Conservation (phyloP, 2,113 vertebrate genomes). For the Plecotus auritus region DNA sequence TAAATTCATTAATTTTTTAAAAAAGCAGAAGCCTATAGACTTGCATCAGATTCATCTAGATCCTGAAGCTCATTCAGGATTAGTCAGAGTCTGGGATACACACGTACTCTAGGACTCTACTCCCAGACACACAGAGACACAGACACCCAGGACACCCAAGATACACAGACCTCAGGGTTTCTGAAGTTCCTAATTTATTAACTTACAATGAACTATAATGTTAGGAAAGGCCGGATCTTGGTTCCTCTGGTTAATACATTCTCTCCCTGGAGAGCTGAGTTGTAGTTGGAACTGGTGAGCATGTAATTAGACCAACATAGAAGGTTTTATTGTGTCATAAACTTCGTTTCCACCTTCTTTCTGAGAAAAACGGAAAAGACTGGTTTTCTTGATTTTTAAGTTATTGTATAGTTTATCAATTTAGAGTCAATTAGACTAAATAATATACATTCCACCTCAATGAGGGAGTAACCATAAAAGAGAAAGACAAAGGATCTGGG, state of each 20-base stretch:
- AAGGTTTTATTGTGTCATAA: not conserved
- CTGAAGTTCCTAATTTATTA: not conserved
- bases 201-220: not conserved
- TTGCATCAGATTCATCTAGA: not conserved
- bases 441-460: not conserved
- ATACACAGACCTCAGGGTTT: not conserved
- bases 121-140: not conserved
- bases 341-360: constrained; percentile 1
- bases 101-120: not conserved
- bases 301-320: not conserved
- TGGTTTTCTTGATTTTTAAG: not conserved
- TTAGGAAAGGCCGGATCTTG: not conserved
- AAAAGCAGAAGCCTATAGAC: not conserved
- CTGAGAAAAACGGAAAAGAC: not conserved
- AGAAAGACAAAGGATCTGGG: not conserved
- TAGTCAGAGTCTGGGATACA: not conserved
- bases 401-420: constrained; percentile 4
- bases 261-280: not conserved
- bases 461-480: not conserved
- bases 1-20: no score
- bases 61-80: not conserved
- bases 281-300: not conserved
- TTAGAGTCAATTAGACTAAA: not conserved
- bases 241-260: not conserved
- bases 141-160: not conserved